Percentiles rank a stretch among this genome's conserved stretches.
phyloP scores from a whole-genome alignment of 2,797 vertebrate genomes.

The Anolis apletophallus region DNA sequence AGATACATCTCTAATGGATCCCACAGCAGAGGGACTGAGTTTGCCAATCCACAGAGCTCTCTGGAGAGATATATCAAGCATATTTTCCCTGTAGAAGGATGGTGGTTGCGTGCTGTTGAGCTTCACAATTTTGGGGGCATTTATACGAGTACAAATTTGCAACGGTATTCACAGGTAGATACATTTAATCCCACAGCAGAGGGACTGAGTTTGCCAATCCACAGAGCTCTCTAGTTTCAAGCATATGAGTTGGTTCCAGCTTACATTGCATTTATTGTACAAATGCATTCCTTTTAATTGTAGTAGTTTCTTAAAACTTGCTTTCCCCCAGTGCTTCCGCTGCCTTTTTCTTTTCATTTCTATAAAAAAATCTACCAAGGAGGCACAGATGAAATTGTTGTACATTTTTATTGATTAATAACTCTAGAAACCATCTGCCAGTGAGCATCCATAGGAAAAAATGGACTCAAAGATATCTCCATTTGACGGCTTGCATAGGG shows the following conservation, averaged over 20 bases:
- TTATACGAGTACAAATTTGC: neutral
- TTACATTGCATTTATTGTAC: too few relatives aligned
- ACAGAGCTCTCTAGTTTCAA: too few relatives aligned
- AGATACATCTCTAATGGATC: neutral
- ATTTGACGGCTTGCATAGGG: neutral
- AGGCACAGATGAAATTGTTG: too few relatives aligned
- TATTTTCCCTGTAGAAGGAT: neutral
- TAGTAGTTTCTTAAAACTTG: neutral
- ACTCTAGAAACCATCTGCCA: neutral
- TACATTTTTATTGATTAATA: neutral
- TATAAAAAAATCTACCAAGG: neutral
- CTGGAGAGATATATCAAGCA: neutral
- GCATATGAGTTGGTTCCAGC: neutral
- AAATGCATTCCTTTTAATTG: too few relatives aligned
- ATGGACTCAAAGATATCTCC: neutral
- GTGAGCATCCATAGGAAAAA: neutral
- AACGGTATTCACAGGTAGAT: too few relatives aligned
- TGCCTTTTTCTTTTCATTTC: neutral
- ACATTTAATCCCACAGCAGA: too few relatives aligned
- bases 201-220: too few relatives aligned
- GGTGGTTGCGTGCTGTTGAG: neutral
- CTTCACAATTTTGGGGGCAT: neutral
- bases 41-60: neutral
- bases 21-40: neutral
- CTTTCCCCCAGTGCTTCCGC: neutral